phyloP scores from a whole-genome alignment of 1,140 invertebrate species.

The Drosophila asahinai region DNA sequence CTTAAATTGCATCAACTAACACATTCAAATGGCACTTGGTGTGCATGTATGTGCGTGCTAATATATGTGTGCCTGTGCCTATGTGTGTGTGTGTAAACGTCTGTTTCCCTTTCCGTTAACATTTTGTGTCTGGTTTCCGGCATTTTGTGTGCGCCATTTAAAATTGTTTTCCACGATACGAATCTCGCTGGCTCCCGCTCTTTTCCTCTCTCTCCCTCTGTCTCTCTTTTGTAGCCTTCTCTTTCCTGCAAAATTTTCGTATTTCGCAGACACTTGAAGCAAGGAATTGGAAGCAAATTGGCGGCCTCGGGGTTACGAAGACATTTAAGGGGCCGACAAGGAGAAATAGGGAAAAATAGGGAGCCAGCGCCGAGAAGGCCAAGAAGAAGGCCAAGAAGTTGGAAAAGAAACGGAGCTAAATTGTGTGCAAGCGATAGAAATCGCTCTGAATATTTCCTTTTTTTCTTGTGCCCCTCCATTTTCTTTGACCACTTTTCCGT shows the following conservation, averaged over 20 bases:
- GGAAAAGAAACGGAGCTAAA: constrained; percentile 43
- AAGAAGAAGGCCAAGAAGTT: constrained; percentile 34
- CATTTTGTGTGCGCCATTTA: constrained; percentile 79
- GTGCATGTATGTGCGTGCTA: constrained; percentile 20
- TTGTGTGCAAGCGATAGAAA: constrained; percentile 50
- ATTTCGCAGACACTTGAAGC: constrained; percentile 66
- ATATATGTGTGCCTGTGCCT: constrained; percentile 10
- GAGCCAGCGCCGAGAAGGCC: constrained; percentile 13
- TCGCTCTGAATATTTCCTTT: constrained; percentile 24
- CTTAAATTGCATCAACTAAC: constrained; percentile 45
- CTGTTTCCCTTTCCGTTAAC: constrained; percentile 80
- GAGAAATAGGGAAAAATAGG: constrained; percentile 28
- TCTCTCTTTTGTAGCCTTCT: neutral
- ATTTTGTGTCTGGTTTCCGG: constrained; percentile 82
- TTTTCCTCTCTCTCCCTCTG: constrained; percentile 1
- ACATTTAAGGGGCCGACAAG: constrained; percentile 57
- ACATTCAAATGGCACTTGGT: constrained; percentile 22
- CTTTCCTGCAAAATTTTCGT: constrained; percentile 32
- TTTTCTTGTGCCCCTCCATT: constrained; percentile 10
- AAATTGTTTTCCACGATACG: constrained; percentile 81
- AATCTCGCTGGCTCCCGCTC: constrained; percentile 56
- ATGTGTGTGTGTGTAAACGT: constrained; percentile 41
- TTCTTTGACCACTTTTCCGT: constrained; percentile 30
- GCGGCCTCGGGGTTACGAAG: constrained; percentile 55
- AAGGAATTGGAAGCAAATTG: constrained; percentile 79